Evolutionary conservation across 2,888 invertebrate species (phyloP).

Genomic region (Labia minor): DNA sequence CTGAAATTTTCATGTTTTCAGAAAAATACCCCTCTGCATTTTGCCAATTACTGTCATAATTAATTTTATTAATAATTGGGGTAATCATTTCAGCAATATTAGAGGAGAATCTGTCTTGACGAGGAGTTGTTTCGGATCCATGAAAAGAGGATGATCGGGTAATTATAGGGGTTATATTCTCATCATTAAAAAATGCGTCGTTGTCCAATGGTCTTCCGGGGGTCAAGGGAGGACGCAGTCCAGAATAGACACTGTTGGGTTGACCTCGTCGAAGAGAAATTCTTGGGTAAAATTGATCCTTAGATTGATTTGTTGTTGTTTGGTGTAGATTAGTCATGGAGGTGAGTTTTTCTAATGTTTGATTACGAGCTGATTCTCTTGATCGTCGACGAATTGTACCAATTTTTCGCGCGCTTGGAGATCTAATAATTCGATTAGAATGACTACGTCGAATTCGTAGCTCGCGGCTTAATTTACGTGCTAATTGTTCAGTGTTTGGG

Average conservation of each 20-base stretch:
- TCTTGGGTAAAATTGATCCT: conserved; percentile 43
- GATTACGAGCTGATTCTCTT: conserved; percentile 40
- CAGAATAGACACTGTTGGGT: conserved; percentile 40
- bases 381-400: conserved; percentile 62
- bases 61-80: conserved; percentile 18
- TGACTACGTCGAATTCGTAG: conserved; percentile 59
- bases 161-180: neutral
- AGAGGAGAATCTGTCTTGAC: conserved; percentile 19
- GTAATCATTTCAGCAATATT: conserved; percentile 20
- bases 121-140: conserved; percentile 25
- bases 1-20: conserved; percentile 3
- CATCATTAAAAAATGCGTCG: neutral
- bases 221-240: conserved; percentile 32
- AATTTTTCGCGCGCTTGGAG: conserved; percentile 72
- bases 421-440: conserved; percentile 60
- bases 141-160: conserved; percentile 25
- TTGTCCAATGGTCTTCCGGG: neutral
- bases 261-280: conserved; percentile 43
- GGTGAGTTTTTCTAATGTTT: neutral
- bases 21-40: conserved; percentile 37
- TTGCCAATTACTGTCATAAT: conserved; percentile 35
- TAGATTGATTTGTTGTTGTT: neutral
- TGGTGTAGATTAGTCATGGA: neutral
- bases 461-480: conserved; percentile 58
- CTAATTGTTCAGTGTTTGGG: conserved; percentile 56